phyloP scores from a whole-genome alignment of 2,888 invertebrate species.

The Drosophila dives region DNA sequence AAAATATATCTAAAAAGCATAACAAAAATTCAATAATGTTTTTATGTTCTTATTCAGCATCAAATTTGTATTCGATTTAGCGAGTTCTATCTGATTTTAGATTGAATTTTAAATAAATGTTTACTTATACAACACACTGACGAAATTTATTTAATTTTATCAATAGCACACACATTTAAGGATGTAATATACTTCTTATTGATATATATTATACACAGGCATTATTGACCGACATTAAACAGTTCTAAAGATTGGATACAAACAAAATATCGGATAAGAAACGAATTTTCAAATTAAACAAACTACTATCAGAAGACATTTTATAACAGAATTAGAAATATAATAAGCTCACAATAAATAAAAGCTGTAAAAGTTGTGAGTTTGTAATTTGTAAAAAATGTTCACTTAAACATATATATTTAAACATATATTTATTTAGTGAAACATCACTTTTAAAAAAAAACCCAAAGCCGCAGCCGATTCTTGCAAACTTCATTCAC shows the following conservation, averaged over 20 bases:
- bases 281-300: neutral
- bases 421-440: neutral
- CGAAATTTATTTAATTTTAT: neutral
- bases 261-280: neutral
- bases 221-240: neutral
- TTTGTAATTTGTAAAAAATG: neutral
- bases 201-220: neutral
- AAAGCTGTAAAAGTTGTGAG: neutral
- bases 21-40: neutral
- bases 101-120: neutral
- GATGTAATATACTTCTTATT: neutral
- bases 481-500: neutral
- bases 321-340: neutral
- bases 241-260: neutral
- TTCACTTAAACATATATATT: neutral
- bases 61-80: neutral
- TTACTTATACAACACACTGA: neutral
- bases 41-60: neutral
- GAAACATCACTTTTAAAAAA: neutral
- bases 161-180: neutral
- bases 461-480: neutral
- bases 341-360: neutral
- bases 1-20: neutral
- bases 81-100: neutral
- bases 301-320: neutral